Percentiles rank a stretch among this genome's conserved stretches.
Conservation (phyloP, 2,113 vertebrate genomes). For the Trogon melanurus region DNA sequence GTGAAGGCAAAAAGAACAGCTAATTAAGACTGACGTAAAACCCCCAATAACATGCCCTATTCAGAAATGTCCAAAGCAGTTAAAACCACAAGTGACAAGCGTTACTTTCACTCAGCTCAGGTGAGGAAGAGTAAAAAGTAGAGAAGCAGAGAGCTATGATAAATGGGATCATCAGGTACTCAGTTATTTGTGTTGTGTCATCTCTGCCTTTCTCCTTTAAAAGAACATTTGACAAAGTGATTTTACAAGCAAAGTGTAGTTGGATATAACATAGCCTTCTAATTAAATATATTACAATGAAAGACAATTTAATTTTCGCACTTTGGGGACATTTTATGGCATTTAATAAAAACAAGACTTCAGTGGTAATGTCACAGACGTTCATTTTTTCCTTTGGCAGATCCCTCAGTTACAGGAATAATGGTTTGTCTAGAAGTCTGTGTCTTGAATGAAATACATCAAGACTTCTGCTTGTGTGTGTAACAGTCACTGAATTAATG, state of each 20-base stretch:
- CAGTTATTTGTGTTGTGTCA: background rate
- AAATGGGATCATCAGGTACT: background rate
- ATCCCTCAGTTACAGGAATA: background rate
- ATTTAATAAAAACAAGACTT: background rate
- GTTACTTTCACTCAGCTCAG: background rate
- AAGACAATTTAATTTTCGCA: background rate
- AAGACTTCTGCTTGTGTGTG: background rate
- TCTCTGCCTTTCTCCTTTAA: background rate
- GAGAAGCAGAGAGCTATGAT: background rate
- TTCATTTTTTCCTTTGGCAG: background rate
- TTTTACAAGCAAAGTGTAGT: background rate
- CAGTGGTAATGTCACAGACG: background rate
- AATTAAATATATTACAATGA: background rate
- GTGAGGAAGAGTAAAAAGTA: background rate
- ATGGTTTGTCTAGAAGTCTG: background rate
- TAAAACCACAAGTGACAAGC: background rate
- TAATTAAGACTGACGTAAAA: constrained; percentile 23
- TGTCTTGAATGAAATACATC: background rate
- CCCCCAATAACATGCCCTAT: background rate
- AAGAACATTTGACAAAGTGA: background rate
- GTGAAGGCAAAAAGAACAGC: background rate
- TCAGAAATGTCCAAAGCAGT: constrained; percentile 13
- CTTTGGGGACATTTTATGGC: background rate
- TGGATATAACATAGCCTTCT: background rate
- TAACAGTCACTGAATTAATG: background rate